These are phyloP conservation scores for Sphaerophoria taeniata DNA, from an alignment of 2,888 invertebrate species.

Conservation along the genomic window DNA sequence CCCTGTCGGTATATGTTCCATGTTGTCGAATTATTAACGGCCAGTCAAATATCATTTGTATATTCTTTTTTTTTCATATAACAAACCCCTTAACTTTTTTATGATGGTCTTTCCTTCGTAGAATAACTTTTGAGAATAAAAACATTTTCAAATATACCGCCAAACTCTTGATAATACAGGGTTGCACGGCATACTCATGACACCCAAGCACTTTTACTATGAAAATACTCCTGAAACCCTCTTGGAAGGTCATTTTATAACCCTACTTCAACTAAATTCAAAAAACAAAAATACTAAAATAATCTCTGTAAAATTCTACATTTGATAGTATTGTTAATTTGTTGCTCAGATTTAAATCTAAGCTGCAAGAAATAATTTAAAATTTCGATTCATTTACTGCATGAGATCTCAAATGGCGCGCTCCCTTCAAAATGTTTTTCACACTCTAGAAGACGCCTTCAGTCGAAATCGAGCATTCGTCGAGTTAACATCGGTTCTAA, in stretches of 20 bases:
- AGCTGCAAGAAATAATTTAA: slow-evolving; percentile 72
- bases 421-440: slow-evolving; percentile 89
- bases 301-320: slow-evolving; percentile 60
- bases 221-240: slow-evolving; percentile 88
- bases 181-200: slow-evolving; percentile 81
- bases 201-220: slow-evolving; percentile 82
- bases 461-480: slow-evolving; percentile 86
- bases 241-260: slow-evolving; percentile 81
- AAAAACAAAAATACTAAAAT: slow-evolving; percentile 73
- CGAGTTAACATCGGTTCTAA: slow-evolving; percentile 83
- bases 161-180: slow-evolving; percentile 79
- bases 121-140: slow-evolving; percentile 62
- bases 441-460: slow-evolving; percentile 85
- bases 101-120: slow-evolving; percentile 27
- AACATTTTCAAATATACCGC: slow-evolving; percentile 83
- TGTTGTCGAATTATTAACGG: not conserved
- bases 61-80: not conserved
- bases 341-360: slow-evolving; percentile 74
- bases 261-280: slow-evolving; percentile 78
- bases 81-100: slow-evolving; percentile 22
- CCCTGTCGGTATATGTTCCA: not conserved
- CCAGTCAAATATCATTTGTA: slow-evolving; percentile 8
- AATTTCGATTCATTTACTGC: slow-evolving; percentile 76
- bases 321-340: slow-evolving; percentile 28
- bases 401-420: slow-evolving; percentile 84